A percentile compares a stretch with the other conserved stretches of the same genome.
phyloP scores from a whole-genome alignment of 2,888 invertebrate species.

The Chrysina gloriosa region DNA sequence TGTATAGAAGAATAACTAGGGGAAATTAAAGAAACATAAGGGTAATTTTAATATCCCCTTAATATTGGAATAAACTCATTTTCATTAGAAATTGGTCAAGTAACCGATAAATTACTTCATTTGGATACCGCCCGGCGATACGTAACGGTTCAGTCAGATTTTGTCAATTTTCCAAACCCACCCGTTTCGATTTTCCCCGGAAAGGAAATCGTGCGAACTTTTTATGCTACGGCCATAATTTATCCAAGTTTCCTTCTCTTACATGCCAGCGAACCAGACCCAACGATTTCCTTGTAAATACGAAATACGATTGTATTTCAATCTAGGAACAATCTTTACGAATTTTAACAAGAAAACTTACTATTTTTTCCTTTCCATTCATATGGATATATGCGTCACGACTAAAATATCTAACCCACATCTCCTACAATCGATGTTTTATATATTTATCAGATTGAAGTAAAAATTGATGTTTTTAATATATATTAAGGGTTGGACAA shows the following conservation, averaged over 20 bases:
- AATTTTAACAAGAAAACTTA: conserved; percentile 38
- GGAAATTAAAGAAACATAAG: too few species aligned
- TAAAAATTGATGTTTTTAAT: too few species aligned
- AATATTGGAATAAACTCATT: too few species aligned
- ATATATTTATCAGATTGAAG: too few species aligned
- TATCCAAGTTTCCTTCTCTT: conserved; percentile 24
- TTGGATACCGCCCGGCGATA: not conserved
- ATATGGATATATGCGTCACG: conserved; percentile 2
- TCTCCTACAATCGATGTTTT: conserved; percentile 7
- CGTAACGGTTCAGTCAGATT: conserved; percentile 21
- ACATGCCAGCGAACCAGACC: conserved; percentile 22
- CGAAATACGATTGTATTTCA: conserved; percentile 37
- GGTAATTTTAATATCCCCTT: too few species aligned
- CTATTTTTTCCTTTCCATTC: conserved; percentile 6
- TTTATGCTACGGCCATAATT: conserved; percentile 34
- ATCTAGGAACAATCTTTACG: conserved; percentile 35
- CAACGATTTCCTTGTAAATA: conserved; percentile 33
- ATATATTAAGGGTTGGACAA: too few species aligned
- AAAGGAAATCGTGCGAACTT: conserved; percentile 33
- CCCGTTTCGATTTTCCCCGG: conserved; percentile 21
- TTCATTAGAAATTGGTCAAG: too few species aligned
- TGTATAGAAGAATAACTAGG: too few species aligned
- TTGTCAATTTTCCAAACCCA: conserved; percentile 31
- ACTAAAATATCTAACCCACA: conserved; percentile 5
- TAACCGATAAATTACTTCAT: not conserved